Conservation (phyloP, 2,888 invertebrate species). For the Frankliniella intonsa region DNA sequence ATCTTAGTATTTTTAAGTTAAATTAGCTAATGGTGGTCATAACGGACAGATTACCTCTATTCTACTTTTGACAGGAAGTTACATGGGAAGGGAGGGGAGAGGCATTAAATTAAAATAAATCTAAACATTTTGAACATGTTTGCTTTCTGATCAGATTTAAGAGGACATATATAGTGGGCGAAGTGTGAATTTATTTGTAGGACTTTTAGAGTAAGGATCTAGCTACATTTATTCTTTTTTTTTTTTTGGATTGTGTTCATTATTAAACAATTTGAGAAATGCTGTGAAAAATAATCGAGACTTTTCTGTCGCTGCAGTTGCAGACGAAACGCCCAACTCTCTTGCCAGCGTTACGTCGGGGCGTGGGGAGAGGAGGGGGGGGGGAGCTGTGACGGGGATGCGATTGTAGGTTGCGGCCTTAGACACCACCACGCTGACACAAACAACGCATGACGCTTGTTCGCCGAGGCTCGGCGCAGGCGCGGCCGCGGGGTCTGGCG, state of each 20-base stretch:
- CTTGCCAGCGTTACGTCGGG: too few species aligned
- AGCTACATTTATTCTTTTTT: background rate
- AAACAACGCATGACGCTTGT: too few species aligned
- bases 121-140: background rate
- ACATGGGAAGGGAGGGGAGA: background rate
- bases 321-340: too few species aligned
- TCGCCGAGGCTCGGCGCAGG: too few species aligned
- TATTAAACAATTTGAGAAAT: conserved; percentile 12
- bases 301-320: background rate
- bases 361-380: too few species aligned
- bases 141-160: background rate
- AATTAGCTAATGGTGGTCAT: too few species aligned
- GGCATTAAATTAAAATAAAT: background rate
- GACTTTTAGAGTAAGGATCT: background rate
- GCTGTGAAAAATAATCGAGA: background rate
- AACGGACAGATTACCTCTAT: background rate
- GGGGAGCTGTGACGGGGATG: too few species aligned
- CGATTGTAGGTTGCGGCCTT: too few species aligned
- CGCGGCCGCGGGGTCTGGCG: too few species aligned
- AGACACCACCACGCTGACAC: too few species aligned
- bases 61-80: too few species aligned
- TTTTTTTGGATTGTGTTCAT: background rate
- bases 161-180: background rate
- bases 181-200: background rate
- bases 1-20: background rate